phyloP scores from a whole-genome alignment of 2,797 vertebrate genomes.

The Coracias cyanogaster region DNA sequence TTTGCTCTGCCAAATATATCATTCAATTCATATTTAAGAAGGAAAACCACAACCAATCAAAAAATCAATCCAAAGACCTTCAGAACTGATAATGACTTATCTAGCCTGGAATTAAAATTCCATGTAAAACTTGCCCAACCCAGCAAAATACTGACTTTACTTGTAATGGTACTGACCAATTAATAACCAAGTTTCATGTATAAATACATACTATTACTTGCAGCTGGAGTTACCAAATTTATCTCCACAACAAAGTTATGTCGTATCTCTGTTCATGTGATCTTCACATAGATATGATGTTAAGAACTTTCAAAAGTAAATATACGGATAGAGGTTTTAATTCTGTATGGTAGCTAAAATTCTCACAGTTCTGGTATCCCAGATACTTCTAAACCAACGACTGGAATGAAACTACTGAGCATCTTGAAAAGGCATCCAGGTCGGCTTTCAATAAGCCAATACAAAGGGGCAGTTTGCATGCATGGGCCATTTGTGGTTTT shows the following conservation, averaged over 20 bases:
- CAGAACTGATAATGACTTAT: background rate
- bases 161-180: background rate
- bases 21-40: background rate
- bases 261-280: background rate
- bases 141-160: background rate
- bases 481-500: fast-evolving
- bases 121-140: background rate
- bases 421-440: background rate
- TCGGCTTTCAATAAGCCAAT: background rate
- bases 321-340: background rate
- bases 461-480: background rate
- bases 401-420: background rate
- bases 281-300: fast-evolving
- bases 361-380: background rate
- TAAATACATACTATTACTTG: background rate
- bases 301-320: background rate
- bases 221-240: background rate
- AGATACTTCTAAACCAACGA: background rate
- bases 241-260: fast-evolving
- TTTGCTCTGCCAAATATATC: background rate
- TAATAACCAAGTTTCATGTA: background rate
- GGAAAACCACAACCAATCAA: background rate
- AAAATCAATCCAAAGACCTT: background rate
- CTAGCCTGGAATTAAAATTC: background rate
- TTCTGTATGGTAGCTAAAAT: background rate